Evolutionary conservation across 2,797 vertebrate species (phyloP), one percentile per base, ranked within the genome.

Genomic region (Poecile montanus): DNA sequence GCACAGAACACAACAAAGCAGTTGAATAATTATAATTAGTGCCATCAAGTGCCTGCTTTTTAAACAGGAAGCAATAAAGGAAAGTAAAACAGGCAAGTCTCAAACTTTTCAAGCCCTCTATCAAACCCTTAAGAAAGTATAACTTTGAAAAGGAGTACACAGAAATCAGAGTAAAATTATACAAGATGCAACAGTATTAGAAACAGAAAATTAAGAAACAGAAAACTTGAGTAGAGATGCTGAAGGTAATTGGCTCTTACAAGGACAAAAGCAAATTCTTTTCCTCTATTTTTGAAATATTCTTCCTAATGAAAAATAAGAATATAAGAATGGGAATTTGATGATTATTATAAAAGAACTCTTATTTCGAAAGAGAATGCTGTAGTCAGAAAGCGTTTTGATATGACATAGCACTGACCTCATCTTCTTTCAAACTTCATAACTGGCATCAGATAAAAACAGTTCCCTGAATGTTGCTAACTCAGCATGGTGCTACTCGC

Each of bases 361-460:
- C n/a, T 66, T 79, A 63, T 85, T 93, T 84, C 53, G 61, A 91
- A 82, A 89, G 7, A 87, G 56, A 86, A 76, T 36, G 17, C 50
- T 76, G 29, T 51, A 79, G 32, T 70, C 56, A 74, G 58, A 60
- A 94, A 78, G 25, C 60, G 48, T 86, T 96, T 93, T 87, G 66
- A 90, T 93, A 76, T 50, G 80, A 73, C 83, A 89, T 77, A 89
- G 71, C 45, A 82, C 77, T 82, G 77, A 93, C 86, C 93, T 91
- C 80, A 87, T 95, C 78, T 88, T 83, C 87, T 85, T 94, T 94
- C 90, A 85, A 92, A 88, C 90, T 94, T 93, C 65, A 25, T 92
- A 87, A 85, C 84, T 90, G 84, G 91, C 85, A 87, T 79, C 88
- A 92, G 77, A 91, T 63, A 79, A 85, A 93, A 91, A 76, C 78